These are phyloP conservation scores for Phoxinus phoxinus DNA, from an alignment of 2,113 vertebrate genomes.

Conservation along the genomic window DNA sequence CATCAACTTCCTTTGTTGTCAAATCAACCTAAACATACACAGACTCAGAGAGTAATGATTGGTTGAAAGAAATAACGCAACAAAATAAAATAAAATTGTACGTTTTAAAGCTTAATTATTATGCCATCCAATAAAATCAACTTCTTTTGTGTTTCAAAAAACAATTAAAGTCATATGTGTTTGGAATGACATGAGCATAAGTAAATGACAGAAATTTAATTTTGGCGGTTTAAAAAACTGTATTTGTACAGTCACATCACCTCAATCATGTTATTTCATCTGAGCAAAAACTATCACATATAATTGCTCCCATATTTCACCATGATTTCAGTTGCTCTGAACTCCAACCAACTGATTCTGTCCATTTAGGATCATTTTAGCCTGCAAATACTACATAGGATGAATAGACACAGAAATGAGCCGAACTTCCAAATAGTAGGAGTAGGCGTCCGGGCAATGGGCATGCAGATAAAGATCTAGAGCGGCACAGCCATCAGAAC, in stretches of 20 bases:
- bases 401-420: background rate
- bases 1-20: background rate
- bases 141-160: background rate
- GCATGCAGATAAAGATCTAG: conserved; percentile 66
- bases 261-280: background rate
- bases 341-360: background rate
- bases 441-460: conserved; percentile 27
- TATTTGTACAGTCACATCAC: background rate
- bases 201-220: background rate
- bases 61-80: background rate
- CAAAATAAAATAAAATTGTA: background rate
- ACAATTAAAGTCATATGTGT: background rate
- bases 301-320: conserved; percentile 14
- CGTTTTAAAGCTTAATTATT: no score
- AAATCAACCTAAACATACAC: conserved; percentile 8
- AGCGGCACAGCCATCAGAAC: conserved; percentile 23
- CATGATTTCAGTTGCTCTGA: background rate
- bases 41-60: background rate
- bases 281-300: background rate
- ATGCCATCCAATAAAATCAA: background rate
- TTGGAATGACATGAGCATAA: background rate
- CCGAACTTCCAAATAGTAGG: background rate
- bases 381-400: background rate
- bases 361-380: background rate
- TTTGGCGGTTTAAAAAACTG: background rate